These are phyloP conservation scores for Diploscapter pachys DNA, from an alignment of 1,140 invertebrate genomes.

Conservation along the genomic window DNA sequence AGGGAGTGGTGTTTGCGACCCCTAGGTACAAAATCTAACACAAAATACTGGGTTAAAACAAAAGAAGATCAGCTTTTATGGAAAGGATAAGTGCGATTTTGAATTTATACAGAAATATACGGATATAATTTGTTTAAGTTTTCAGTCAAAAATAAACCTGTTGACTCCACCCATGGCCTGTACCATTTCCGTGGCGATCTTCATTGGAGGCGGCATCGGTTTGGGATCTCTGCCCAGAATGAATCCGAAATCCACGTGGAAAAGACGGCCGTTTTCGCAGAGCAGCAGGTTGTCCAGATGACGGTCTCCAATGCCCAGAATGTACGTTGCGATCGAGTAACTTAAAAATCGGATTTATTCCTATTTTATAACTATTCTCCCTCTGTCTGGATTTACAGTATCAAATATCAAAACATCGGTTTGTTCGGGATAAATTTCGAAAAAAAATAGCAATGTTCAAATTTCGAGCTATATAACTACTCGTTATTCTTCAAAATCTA, in stretches of 20 bases:
- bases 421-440: not conserved
- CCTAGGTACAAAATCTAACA: too few relatives aligned
- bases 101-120: too few relatives aligned
- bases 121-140: too few relatives aligned
- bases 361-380: not conserved
- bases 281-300: conserved; percentile 90
- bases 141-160: conserved; percentile 42
- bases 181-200: conserved; percentile 97
- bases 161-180: conserved; percentile 94
- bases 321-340: conserved; percentile 96
- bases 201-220: conserved; percentile 95
- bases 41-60: too few relatives aligned
- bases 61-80: too few relatives aligned
- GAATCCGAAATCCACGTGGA: conserved; percentile 99
- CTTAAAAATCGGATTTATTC: not conserved
- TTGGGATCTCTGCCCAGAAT: conserved; percentile 97
- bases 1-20: too few relatives aligned
- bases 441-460: not conserved
- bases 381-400: not conserved
- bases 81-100: too few relatives aligned
- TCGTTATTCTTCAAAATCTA: not conserved
- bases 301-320: conserved; percentile 90
- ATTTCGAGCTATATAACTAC: not conserved
- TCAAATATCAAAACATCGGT: not conserved
- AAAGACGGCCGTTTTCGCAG: conserved; percentile 72